These are phyloP conservation scores for Antheraea assamensis DNA, from an alignment of 2,888 invertebrate species.

Conservation along the genomic window DNA sequence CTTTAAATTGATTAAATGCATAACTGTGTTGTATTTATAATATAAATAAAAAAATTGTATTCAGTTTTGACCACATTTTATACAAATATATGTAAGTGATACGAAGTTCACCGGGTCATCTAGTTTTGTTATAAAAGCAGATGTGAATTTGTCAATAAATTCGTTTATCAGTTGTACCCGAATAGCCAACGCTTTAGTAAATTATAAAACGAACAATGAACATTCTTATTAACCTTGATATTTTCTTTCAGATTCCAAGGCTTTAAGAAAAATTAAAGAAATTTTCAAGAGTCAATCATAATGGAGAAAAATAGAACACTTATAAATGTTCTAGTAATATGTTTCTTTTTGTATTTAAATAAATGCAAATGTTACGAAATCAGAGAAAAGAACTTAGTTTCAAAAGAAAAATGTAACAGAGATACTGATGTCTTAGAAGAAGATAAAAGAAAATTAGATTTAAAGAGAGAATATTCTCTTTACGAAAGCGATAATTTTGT, in stretches of 20 bases:
- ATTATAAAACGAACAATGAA: background rate
- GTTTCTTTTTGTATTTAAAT: background rate
- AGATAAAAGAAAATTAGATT: background rate
- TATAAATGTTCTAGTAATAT: background rate
- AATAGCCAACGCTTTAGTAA: background rate
- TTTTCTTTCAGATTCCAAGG: slow-evolving; percentile 3
- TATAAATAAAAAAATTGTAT: no score
- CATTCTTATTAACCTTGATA: background rate
- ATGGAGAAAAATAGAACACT: background rate
- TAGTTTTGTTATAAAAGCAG: no score
- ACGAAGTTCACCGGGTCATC: no score
- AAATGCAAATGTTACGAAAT: background rate
- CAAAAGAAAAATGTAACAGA: background rate
- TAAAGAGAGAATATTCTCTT: slow-evolving; percentile 5
- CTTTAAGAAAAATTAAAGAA: background rate
- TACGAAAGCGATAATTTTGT: background rate
- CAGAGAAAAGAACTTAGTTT: background rate
- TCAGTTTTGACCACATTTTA: no score
- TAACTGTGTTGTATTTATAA: no score
- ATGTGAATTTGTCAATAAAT: no score
- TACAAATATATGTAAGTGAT: no score
- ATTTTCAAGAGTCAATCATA: background rate
- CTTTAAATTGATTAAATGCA: no score
- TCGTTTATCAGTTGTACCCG: no score
- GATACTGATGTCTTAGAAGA: background rate